A percentile compares a stretch with the other conserved stretches of the same genome.
Evolutionary conservation across 1,140 invertebrate species (phyloP).

Genomic region (Arion vulgaris): DNA sequence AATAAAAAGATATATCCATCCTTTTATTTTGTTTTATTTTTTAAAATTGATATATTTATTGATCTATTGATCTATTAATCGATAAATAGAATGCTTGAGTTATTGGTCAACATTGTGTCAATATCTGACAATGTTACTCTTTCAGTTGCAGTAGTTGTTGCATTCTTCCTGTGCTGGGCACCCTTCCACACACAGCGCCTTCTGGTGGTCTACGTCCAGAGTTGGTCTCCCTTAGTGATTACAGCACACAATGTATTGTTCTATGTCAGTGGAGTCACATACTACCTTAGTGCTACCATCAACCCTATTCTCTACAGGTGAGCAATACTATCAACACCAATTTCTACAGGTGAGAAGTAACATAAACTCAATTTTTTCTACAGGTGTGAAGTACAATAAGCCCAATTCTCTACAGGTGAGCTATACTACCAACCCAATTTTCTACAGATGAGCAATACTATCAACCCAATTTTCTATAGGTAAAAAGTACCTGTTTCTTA

Average conservation of each 20-base stretch:
- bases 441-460: too few species aligned
- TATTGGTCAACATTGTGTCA: too few species aligned
- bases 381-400: too few species aligned
- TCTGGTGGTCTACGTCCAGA: constrained; percentile 80
- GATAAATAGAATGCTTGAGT: neutral
- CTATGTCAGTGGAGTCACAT: constrained; percentile 76
- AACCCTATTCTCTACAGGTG: constrained; percentile 88
- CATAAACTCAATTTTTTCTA: too few species aligned
- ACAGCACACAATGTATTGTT: constrained; percentile 51
- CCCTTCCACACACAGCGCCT: constrained; percentile 93
- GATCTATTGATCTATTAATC: neutral
- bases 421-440: too few species aligned
- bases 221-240: constrained; percentile 51
- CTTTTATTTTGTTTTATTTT: neutral
- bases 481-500: too few species aligned
- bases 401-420: too few species aligned
- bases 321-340: too few species aligned
- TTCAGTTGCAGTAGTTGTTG: constrained; percentile 90
- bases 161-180: constrained; percentile 94
- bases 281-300: constrained; percentile 90
- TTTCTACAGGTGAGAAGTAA: too few species aligned
- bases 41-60: neutral
- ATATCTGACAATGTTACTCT: too few species aligned
- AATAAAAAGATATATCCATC: neutral
- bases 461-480: too few species aligned